A percentile compares a stretch with the other conserved stretches of the same genome.
These are phyloP conservation scores for Drosophila sturtevanti DNA, from an alignment of 1,140 invertebrate species.

Conservation along the genomic window DNA sequence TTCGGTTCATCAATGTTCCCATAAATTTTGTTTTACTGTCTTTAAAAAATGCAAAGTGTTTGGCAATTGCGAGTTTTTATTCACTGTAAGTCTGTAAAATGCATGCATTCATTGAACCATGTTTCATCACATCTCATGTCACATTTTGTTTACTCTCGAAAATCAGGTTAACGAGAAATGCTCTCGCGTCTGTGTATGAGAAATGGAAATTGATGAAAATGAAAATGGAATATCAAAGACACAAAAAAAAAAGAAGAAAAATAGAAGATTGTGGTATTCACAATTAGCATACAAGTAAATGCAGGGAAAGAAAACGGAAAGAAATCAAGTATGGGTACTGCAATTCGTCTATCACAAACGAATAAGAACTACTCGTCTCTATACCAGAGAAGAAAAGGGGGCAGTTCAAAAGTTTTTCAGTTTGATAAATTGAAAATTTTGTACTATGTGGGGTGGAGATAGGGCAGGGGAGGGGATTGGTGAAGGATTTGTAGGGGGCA, in stretches of 20 bases:
- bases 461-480: not conserved
- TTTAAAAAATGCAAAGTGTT: slow-evolving; percentile 16
- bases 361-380: not conserved
- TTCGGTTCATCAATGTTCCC: slow-evolving; percentile 37
- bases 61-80: slow-evolving; percentile 16
- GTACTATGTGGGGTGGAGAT: not conserved
- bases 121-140: not conserved
- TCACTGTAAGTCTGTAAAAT: slow-evolving; percentile 10
- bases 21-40: slow-evolving; percentile 22
- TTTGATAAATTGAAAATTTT: slow-evolving; percentile 50
- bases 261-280: not conserved
- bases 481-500: not conserved
- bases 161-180: slow-evolving; percentile 42
- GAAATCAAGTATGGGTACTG: not conserved
- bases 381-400: not conserved
- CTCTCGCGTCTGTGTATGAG: slow-evolving; percentile 12
- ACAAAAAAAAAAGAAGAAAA: not conserved
- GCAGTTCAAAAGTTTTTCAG: slow-evolving; percentile 16
- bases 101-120: not conserved
- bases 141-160: slow-evolving; percentile 30
- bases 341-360: slow-evolving; percentile 19
- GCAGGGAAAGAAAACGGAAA: not conserved
- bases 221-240: slow-evolving; percentile 9
- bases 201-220: slow-evolving; percentile 1
- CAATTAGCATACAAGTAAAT: slow-evolving; percentile 38